Base-by-base conservation (phyloP, 2,113 vertebrate species). In the Thamnophis sirtalis region DNA sequence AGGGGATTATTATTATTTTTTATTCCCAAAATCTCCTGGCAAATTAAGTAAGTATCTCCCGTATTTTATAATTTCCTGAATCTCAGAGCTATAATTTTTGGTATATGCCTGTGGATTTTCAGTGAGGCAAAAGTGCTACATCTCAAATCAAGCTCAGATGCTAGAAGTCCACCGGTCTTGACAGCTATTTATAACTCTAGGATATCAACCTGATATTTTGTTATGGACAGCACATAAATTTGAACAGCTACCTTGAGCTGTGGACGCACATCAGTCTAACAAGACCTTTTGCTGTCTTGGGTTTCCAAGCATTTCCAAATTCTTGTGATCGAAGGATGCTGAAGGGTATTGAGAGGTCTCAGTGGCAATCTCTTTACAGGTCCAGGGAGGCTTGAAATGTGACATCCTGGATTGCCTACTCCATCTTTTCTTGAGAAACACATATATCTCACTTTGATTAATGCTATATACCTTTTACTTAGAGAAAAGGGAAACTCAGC, bases 171-270 rank as follows among this genome's bases (percentile, higher is more conserved):
- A 80, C 49, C 63, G n/a, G 38, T 48, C 48, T 17, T 86, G 91
- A 89, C 91, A 92, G 51, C 73, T 86, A 89, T 92, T 92, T 92
- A 92, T 92, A 89, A 84, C 54, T 85, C 68, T 51, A 49, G 38
- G 53, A 89, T 84, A 92, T 89, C 88, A 85, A 63, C 80, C 63
- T 89, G 73, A 89, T 86, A 86, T 56, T 26, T 89, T 85, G 89
- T 92, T 60, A 15, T 9, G 53, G 54, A 51, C 55, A 86, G 88
- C 80, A 50, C 80, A 92, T 92, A 92, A 92, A 92, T 89, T 56
- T 92, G 55, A 89, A 86, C 11, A 84, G 54, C 54, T 92, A 89
- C 91, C 91, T 92, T 92, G 91, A 92, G 68, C 91, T 88, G 38
- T 22, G 50, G 87, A 86, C 38, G 89, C 21, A 17, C 60, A 88